Evolutionary conservation across 2,888 invertebrate species (phyloP).

Genomic region (Watsonalla cultraria): DNA sequence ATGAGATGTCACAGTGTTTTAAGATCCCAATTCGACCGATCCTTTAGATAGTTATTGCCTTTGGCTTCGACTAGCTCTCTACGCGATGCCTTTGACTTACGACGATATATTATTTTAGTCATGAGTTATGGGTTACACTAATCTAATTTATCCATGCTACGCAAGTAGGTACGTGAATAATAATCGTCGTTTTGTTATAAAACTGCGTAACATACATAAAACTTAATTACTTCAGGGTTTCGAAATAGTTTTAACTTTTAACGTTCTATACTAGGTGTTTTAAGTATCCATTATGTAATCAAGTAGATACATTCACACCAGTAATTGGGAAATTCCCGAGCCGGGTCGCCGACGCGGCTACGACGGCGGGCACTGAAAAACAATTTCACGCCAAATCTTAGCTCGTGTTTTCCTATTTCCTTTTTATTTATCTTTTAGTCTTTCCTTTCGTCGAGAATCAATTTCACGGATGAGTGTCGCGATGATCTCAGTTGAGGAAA

Average conservation of each 20-base stretch:
- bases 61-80: constrained; percentile 16
- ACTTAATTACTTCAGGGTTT: constrained; percentile 3
- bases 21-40: constrained; percentile 75
- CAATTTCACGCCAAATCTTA: constrained; percentile 80
- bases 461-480: constrained; percentile 78
- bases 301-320: constrained; percentile 71
- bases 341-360: constrained; percentile 51
- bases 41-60: constrained; percentile 48
- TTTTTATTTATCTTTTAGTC: constrained; percentile 79
- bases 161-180: not conserved
- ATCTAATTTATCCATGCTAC: not conserved
- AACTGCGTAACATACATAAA: not conserved
- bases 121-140: not conserved
- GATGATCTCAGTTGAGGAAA: constrained; percentile 76
- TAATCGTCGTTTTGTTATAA: not conserved
- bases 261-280: constrained; percentile 16
- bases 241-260: constrained; percentile 4
- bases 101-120: not conserved
- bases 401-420: constrained; percentile 79
- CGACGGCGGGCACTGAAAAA: constrained; percentile 71
- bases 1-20: constrained; percentile 80
- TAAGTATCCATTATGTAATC: constrained; percentile 59
- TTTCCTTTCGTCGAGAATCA: constrained; percentile 77
- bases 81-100: not conserved
- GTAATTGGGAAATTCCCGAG: constrained; percentile 77